Evolutionary conservation across 2,888 invertebrate species (phyloP), one percentile per base, ranked within the genome.

Genomic region (Ectropis crepuscularia): DNA sequence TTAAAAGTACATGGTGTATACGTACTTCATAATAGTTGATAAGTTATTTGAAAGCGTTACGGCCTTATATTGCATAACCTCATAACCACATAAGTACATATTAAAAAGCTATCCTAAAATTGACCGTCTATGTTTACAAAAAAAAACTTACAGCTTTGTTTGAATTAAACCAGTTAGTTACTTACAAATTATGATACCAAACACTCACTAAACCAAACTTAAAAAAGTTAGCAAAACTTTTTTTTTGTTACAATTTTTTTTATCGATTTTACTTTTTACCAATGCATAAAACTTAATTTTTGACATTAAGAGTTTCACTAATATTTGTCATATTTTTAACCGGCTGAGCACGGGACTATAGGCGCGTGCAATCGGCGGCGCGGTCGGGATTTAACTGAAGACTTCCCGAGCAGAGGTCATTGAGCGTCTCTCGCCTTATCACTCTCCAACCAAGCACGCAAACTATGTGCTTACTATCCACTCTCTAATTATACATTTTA

Each of bases 381-480:
- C 76, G 77, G 58, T 68, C 74, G 71, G 71, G 68, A 57, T 68
- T 69, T 57, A 51, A 79, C 79, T 79, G 75, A 75, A 73, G 65
- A 67, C 57, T 58, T 54, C 45, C 50, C 47, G 36, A 67, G 46
- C 10, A 49, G 53, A 67, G 61, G 61, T 67, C 69, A 67, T 54
- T 60, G 61, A n/a, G 48, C 41, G 62, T 47, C 54, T 53, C 42
- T 41, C 51, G 48, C 59, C 59, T 65, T 63, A 68, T 65, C 62
- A 62, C 58, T 42, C 58, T 42, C 53, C 57, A 55, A 57, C 37
- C 43, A 63, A 60, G 53, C 68, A 57, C 58, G 61, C 46, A 9
- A 65, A 63, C 28, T 45, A 50, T 11, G 10, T 57, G 41, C 12
- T 53, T 47, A 39, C 10, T 53, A 37, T 48, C 47, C 11, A 53